Conservation (phyloP, 2,113 vertebrate species). For the Cryptotis parvus region DNA sequence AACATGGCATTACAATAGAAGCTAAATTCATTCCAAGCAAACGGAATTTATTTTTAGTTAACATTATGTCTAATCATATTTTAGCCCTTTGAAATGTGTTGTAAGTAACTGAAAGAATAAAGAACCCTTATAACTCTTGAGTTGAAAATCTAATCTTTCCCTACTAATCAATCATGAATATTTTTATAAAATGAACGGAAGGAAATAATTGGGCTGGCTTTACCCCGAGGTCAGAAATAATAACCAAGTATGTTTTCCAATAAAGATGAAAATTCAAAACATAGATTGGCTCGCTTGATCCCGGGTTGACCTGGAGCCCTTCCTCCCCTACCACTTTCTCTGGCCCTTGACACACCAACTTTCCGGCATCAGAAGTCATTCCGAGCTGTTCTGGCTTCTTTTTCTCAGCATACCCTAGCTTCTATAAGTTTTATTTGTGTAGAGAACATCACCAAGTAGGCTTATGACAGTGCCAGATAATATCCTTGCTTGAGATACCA, state of each 20-base stretch:
- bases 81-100: background rate
- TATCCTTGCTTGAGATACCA: background rate
- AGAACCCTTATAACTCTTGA: background rate
- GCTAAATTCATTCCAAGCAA: background rate
- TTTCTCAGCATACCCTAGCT: no score
- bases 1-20: no score
- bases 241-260: slow-evolving; percentile 52
- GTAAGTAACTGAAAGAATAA: background rate
- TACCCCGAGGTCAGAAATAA: slow-evolving; percentile 62
- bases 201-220: slow-evolving; percentile 36
- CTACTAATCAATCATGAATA: background rate
- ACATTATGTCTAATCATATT: background rate
- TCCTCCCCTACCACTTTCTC: background rate
- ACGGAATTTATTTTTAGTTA: background rate
- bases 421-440: background rate
- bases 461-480: slow-evolving; percentile 28
- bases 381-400: fast-evolving
- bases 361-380: background rate
- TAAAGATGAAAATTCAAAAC: slow-evolving; percentile 50
- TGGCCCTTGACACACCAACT: background rate
- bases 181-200: background rate
- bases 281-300: slow-evolving; percentile 30
- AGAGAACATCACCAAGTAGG: background rate
- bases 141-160: background rate
- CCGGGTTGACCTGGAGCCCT: slow-evolving; percentile 3